These are phyloP conservation scores for Oryzias dopingdopingensis DNA, from an alignment of 2,797 vertebrate genomes.

Conservation along the genomic window DNA sequence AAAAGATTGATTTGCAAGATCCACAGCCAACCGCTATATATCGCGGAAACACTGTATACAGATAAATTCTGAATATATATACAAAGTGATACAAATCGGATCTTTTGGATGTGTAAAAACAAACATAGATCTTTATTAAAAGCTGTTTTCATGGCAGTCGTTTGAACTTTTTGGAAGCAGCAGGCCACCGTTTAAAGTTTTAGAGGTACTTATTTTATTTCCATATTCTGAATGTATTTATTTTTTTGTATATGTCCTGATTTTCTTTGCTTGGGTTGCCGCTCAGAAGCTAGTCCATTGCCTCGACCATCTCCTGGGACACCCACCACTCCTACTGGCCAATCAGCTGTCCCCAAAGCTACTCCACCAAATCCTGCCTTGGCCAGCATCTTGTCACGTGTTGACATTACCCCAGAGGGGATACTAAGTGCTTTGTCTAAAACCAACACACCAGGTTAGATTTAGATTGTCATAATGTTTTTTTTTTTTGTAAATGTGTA, in stretches of 20 bases:
- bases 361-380: slow-evolving; percentile 80
- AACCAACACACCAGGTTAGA: slow-evolving; percentile 84
- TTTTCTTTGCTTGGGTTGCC: slow-evolving; percentile 7
- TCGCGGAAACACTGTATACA: too few relatives aligned
- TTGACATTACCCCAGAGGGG: slow-evolving; percentile 93
- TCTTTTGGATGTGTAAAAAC: too few relatives aligned
- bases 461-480: background rate
- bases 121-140: too few relatives aligned
- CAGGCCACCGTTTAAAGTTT: too few relatives aligned
- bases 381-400: slow-evolving; percentile 94
- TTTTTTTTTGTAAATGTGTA: slow-evolving; percentile 2
- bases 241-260: background rate
- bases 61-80: too few relatives aligned
- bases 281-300: slow-evolving; percentile 85
- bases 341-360: slow-evolving; percentile 80
- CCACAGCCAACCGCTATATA: too few relatives aligned
- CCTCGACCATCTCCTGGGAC: slow-evolving; percentile 87
- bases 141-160: too few relatives aligned
- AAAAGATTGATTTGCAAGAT: too few relatives aligned
- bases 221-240: background rate
- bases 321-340: slow-evolving; percentile 84
- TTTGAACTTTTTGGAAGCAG: too few relatives aligned
- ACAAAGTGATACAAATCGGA: too few relatives aligned
- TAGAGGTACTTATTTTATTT: too few relatives aligned
- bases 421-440: slow-evolving; percentile 89